Conservation (phyloP, 2,888 invertebrate species). For the Andrena camellia region DNA sequence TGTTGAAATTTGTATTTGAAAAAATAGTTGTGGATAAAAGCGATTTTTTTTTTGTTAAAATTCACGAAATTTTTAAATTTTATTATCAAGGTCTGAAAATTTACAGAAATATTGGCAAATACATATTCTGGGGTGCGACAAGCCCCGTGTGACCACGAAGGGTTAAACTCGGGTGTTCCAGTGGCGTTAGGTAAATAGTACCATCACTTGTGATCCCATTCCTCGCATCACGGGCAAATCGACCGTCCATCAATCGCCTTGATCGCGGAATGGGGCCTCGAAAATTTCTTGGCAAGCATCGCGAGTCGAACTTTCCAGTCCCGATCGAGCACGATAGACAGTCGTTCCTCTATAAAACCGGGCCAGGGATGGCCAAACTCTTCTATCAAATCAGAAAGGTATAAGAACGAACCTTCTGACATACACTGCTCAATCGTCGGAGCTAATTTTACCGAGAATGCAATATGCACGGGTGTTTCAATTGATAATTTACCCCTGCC, state of each 20-base stretch:
- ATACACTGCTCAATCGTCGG: neutral
- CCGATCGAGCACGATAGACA: conserved; percentile 56
- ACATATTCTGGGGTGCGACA: no score
- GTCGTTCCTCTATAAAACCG: conserved; percentile 38
- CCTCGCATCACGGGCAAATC: conserved; percentile 47
- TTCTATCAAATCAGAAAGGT: conserved; percentile 7
- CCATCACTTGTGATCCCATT: conserved; percentile 37
- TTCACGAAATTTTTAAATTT: no score
- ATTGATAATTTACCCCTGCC: no score
- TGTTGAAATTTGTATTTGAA: no score
- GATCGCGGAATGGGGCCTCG: conserved; percentile 63
- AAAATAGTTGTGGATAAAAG: no score
- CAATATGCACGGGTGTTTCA: neutral
- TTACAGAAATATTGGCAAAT: no score
- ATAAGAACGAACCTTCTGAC: neutral
- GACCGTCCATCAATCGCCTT: conserved; percentile 56
- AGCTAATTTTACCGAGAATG: neutral
- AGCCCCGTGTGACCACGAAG: no score
- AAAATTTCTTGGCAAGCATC: conserved; percentile 71
- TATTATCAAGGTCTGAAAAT: no score
- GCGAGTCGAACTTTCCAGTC: conserved; percentile 51
- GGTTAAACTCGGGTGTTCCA: neutral
- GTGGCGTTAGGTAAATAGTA: conserved; percentile 1
- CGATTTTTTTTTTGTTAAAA: no score
- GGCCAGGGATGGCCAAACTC: conserved; percentile 51